Evolutionary conservation across 2,113 vertebrate species (phyloP), one percentile per base, ranked within the genome.

Genomic region (Meriones unguiculatus): DNA sequence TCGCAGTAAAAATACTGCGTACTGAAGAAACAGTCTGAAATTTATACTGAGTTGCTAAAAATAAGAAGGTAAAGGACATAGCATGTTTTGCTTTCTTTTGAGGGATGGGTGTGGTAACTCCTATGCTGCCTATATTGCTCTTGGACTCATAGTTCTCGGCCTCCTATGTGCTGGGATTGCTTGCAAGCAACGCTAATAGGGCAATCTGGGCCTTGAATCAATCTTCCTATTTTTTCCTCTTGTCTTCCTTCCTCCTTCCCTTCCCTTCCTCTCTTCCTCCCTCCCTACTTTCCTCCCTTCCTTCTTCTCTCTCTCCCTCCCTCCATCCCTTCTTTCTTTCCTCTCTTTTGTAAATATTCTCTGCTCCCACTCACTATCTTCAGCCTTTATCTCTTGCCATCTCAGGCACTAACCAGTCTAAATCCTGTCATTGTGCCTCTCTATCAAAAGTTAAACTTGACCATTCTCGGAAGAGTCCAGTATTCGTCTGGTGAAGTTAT

Each of bases 1-100:
- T 84, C 69, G 38, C 38, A 84, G 12, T 25, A 52, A 88, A 87
- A 7, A 54, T 30, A 15, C n/a, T 67, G 13, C 5, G 64, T 95
- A 25, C 4, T 91, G 24, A 90, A 22, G 41, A 86, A 90, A 73
- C 10, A 30, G 12, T 50, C 57, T 65, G 38, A 65, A 76, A 90
- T 65, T 90, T 81, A 96, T 95, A 54, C 50, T 52, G n/a, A 96
- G 30, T 76, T 78, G 76, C 22, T 78, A 46, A 87, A 59, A 12
- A 2, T 57, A 32, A 46, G 38, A 65, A 50, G 70, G 41, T 17
- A 59, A 52, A 76, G 59, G 9, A 9, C 15, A 35, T 28, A 38
- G 7, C 12, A 46, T 15, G 18, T 50, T n/a, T 69, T 17, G 8
- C 8, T 54, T 70, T 70, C 15, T 14, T 72, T 72, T 87, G 25